phyloP scores from a whole-genome alignment of 2,797 vertebrate species.

The Melanotaenia trifasciata region DNA sequence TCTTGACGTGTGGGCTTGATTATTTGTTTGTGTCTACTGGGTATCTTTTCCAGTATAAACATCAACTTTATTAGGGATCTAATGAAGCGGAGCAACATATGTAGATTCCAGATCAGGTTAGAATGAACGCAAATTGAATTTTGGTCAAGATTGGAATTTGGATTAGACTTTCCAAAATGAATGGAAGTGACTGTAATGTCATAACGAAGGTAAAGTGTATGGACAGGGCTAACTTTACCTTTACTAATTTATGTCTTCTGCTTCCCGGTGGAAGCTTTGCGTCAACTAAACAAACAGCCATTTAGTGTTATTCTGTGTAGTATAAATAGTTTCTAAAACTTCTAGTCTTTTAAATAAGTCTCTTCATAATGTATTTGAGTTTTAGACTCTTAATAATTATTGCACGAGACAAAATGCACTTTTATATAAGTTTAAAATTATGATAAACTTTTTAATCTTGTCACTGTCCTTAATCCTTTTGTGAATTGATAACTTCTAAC shows the following conservation, averaged over 20 bases:
- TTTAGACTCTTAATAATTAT: neutral
- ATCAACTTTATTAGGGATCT: no score
- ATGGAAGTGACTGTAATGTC: neutral
- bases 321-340: neutral
- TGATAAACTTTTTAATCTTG: neutral
- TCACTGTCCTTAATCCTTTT: neutral
- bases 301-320: neutral
- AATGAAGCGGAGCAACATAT: no score
- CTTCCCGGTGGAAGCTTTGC: neutral
- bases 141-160: no score
- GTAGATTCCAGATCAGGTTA: no score
- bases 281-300: neutral
- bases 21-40: no score
- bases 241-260: neutral
- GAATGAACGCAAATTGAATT: no score
- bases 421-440: neutral
- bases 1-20: no score
- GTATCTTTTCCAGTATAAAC: no score
- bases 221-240: neutral
- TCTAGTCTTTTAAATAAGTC: no score
- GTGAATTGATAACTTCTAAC: neutral
- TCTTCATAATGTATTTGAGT: neutral
- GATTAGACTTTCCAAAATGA: neutral
- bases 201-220: neutral
- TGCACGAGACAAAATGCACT: neutral